phyloP scores from a whole-genome alignment of 2,888 invertebrate genomes.

The Microplitis deprimator region DNA sequence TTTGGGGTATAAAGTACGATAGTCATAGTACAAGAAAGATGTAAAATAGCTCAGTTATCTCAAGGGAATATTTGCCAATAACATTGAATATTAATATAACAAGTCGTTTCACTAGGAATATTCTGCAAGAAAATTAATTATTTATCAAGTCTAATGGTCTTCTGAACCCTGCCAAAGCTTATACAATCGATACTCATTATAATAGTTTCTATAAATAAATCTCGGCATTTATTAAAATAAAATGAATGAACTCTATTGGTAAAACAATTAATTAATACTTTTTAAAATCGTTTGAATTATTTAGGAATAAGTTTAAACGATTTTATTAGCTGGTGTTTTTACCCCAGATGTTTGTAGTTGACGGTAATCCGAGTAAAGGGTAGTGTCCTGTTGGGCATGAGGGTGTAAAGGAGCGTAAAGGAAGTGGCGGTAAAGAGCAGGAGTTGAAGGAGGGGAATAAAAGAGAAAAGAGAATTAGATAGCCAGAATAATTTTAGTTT shows the following conservation, averaged over 20 bases:
- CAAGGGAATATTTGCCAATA: not conserved
- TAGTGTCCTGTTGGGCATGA: not conserved
- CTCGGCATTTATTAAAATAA: slow-evolving; percentile 1
- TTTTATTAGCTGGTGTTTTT: slow-evolving; percentile 32
- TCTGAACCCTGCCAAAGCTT: not conserved
- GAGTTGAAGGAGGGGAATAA: slow-evolving; percentile 3
- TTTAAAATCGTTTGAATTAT: slow-evolving; percentile 3
- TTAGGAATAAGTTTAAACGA: slow-evolving; percentile 17
- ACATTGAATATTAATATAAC: not conserved
- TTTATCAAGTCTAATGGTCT: not conserved
- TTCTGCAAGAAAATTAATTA: not conserved
- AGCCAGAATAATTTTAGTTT: slow-evolving; percentile 37
- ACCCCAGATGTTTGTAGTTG: slow-evolving; percentile 8
- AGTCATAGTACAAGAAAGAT: not conserved
- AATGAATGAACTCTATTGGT: not conserved
- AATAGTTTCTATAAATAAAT: not conserved
- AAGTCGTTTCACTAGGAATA: not conserved
- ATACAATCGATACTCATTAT: not conserved
- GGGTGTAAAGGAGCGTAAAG: not conserved
- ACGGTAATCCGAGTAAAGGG: slow-evolving; percentile 7
- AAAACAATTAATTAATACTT: slow-evolving; percentile 1
- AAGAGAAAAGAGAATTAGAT: slow-evolving; percentile 28
- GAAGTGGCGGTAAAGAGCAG: not conserved
- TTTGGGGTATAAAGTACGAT: slow-evolving; percentile 20
- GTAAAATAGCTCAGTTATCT: not conserved